These are phyloP conservation scores for Channa argus DNA, from an alignment of 2,113 vertebrate genomes.

Conservation along the genomic window DNA sequence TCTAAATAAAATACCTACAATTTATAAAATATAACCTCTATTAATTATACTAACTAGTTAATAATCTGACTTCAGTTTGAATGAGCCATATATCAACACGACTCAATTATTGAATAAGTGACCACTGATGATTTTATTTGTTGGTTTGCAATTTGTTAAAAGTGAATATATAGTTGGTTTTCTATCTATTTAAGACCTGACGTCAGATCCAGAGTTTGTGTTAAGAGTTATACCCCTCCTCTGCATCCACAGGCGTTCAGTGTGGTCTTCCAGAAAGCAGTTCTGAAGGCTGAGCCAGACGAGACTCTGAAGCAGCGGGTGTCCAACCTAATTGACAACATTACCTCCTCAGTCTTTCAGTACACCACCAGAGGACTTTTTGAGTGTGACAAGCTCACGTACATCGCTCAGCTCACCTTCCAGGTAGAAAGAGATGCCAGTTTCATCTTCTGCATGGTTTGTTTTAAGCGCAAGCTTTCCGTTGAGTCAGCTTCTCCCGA, in stretches of 20 bases:
- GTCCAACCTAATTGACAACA: constrained; percentile 90
- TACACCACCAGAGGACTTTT: constrained; percentile 94
- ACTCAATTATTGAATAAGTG: neutral
- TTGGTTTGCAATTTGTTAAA: neutral
- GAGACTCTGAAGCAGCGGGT: constrained; percentile 86
- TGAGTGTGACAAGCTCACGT: constrained; percentile 93
- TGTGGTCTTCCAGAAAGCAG: constrained; percentile 91
- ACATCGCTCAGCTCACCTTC: constrained; percentile 91
- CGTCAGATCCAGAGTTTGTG: neutral
- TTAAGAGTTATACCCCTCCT: constrained; percentile 13
- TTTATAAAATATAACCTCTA: too few relatives aligned
- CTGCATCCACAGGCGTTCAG: constrained; percentile 88
- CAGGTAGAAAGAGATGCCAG: constrained; percentile 83
- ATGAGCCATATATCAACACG: neutral
- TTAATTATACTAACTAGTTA: too few relatives aligned
- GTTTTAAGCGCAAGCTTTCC: constrained; percentile 25
- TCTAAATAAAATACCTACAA: neutral
- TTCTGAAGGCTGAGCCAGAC: constrained; percentile 83
- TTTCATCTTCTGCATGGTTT: constrained; percentile 54
- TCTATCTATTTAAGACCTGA: neutral
- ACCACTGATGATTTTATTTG: neutral
- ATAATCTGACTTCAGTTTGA: too few relatives aligned
- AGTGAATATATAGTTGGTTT: neutral
- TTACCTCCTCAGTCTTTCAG: constrained; percentile 93
- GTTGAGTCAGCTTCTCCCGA: constrained; percentile 24